Evolutionary conservation across 2,888 invertebrate genomes (phyloP), one percentile per base, ranked within the genome.

Genomic region (Dioctria rufipes): DNA sequence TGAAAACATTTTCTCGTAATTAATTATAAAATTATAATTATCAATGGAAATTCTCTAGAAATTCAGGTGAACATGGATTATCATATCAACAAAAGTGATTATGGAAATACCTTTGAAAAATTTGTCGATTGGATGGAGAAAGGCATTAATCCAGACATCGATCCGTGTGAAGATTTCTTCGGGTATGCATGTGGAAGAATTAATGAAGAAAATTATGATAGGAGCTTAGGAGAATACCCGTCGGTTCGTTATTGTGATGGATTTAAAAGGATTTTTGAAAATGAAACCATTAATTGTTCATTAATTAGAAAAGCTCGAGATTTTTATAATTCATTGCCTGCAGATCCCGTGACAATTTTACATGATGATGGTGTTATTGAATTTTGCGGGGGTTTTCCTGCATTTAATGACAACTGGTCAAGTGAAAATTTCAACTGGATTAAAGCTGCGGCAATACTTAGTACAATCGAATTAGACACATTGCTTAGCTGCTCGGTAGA

Each of bases 401-500:
- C 43, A 9, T 73, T 73, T 37, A 73, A 58, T 9, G 42, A 58
- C 3, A 73, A 73, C 13, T 73, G 73, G 73, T 40, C 3, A 4
- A 58, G 58, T 42, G 73, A 58, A 8, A 73, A 58, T 73, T 73
- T 73, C 13, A 13, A 73, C 13, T 73, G 73, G 73, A 58, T 58
- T 43, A 73, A 42, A 9, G 73, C 73, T 4, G 73, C 73, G 2
- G 73, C 51, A n/a, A 73, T 73, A 3, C 60, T 73, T 13, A 6
- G 9, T 42, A 58, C 73, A 40, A 8, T 73, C 3, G 58, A 60
- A n/a, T 42, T 39, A 5, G 42, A 39, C 6, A 58, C 73, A 2
- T 5, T 73, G 39, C 3, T 73, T 4, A 11, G 3, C 13, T 37
- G 13, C 40, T 13, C 4, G 8, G 58, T 73, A 13, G 13, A 58